Evolutionary conservation across 2,888 invertebrate species (phyloP), one percentile per base, ranked within the genome.

Genomic region (Eurytoma californica): DNA sequence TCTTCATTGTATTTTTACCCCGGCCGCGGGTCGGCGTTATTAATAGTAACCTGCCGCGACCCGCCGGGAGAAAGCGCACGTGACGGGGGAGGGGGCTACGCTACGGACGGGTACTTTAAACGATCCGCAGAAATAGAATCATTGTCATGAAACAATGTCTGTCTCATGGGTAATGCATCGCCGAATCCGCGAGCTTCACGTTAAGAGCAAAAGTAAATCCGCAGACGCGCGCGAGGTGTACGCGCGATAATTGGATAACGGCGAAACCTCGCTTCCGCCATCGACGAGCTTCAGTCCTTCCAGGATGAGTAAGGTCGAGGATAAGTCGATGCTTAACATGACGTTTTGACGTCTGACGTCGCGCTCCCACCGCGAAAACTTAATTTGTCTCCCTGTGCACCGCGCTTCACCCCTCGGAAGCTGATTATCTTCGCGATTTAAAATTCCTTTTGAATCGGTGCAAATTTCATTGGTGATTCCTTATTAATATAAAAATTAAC

Each of bases 321-420:
- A 60, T 77, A 77, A 77, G 77, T 72, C 72, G 77, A 67, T 77
- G 58, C 77, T 51, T 67, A 67, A 77, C 77, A 77, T 77, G 77
- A 77, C 77, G 57, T 72, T 77, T 72, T 77, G 72, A 77, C 77
- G 30, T 49, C 66, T 58, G 55, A 30, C 55, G 68, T 67, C 75
- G 58, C 75, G 58, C 60, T 61, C 30, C 51, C 51, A 55, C 58
- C 14, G 12, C 16, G 18, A 61, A 61, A 75, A 75, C 61, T 53
- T 53, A 75, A 75, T 75, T 75, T 68, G 24, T n/a, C n/a, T n/a
- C n/a, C n/a, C n/a, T n/a, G n/a, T n/a, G n/a, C n/a, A n/a, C n/a
- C 24, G 18, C 60, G 67, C 67, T 60, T 66, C 58, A 24, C 68
- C 68, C 68, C 60, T 53, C 3, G 13, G 60, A 20, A 61, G 24